phyloP scores from a whole-genome alignment of 2,797 vertebrate genomes.

The Orientallactaga sibirica region DNA sequence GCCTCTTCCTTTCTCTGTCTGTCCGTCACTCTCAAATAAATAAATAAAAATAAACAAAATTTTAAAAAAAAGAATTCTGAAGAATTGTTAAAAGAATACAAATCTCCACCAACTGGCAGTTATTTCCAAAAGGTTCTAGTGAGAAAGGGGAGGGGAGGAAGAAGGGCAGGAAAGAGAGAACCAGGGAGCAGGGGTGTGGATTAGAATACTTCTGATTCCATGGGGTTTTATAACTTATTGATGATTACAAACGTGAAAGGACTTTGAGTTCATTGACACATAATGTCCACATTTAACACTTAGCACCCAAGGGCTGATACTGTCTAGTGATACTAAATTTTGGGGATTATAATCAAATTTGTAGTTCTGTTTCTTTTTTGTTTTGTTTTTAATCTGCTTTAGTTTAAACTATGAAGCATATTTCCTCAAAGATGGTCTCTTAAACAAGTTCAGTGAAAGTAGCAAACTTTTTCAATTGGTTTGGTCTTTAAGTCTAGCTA shows the following conservation, averaged over 20 bases:
- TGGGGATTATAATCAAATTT: conserved; percentile 68
- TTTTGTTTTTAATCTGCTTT: conserved; percentile 58
- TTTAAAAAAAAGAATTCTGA: background rate
- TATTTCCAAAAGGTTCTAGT: conserved; percentile 20
- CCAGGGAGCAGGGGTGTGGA: no score
- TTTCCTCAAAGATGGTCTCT: conserved; percentile 72
- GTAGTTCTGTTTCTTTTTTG: conserved; percentile 20
- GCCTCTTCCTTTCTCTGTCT: no score
- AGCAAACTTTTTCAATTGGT: conserved; percentile 72
- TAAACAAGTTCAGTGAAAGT: conserved; percentile 62
- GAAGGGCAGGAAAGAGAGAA: background rate
- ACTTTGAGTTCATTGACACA: conserved; percentile 75
- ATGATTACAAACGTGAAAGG: conserved; percentile 80
- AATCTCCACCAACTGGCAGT: conserved; percentile 61
- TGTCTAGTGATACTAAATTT: conserved; percentile 73
- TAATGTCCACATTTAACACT: conserved; percentile 69
- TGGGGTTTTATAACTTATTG: conserved; percentile 74
- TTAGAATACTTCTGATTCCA: conserved; percentile 70
- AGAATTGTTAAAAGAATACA: conserved; percentile 35
- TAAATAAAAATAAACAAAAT: no score
- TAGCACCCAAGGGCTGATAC: conserved; percentile 42
- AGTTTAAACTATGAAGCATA: conserved; percentile 43
- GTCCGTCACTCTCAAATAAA: no score
- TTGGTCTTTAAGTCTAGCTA: conserved; percentile 78
- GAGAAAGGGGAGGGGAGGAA: conserved; percentile 40